phyloP scores from a whole-genome alignment of 2,113 vertebrate species.

The Rhombomys opimus region DNA sequence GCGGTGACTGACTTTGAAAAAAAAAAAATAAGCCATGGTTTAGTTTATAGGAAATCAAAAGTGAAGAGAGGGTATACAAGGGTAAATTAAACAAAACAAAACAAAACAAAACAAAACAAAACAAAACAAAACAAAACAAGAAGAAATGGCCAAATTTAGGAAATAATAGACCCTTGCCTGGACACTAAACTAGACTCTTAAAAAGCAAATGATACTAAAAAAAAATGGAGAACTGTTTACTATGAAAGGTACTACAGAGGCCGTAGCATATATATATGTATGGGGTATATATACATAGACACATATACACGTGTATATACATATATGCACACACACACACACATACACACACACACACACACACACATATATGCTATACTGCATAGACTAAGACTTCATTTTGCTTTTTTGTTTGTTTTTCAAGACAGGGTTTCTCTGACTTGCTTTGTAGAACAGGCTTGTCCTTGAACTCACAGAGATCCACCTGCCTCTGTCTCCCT shows the following conservation, averaged over 20 bases:
- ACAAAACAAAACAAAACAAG: neutral
- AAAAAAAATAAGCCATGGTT: conserved; percentile 39
- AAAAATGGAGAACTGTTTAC: neutral
- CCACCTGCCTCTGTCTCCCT: no score
- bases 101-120: neutral
- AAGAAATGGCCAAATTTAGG: conserved; percentile 30
- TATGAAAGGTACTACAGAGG: conserved; percentile 17
- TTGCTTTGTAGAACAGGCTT: no score
- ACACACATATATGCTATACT: neutral
- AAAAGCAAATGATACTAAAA: conserved; percentile 37
- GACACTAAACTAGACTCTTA: neutral
- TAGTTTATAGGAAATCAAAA: conserved; percentile 28
- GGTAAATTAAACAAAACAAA: conserved; percentile 27
- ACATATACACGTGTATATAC: no score
- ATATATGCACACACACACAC: no score
- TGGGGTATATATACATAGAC: neutral
- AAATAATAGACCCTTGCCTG: neutral
- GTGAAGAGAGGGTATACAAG: neutral
- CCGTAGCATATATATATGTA: neutral
- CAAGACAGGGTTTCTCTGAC: no score
- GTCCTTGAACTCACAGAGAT: no score
- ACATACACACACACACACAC: neutral
- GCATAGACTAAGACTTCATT: neutral
- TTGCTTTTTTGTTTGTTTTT: neutral
- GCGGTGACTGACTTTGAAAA: neutral